Evolutionary conservation across 2,113 vertebrate species (phyloP), one percentile per base, ranked within the genome.

Genomic region (Physeter macrocephalus): DNA sequence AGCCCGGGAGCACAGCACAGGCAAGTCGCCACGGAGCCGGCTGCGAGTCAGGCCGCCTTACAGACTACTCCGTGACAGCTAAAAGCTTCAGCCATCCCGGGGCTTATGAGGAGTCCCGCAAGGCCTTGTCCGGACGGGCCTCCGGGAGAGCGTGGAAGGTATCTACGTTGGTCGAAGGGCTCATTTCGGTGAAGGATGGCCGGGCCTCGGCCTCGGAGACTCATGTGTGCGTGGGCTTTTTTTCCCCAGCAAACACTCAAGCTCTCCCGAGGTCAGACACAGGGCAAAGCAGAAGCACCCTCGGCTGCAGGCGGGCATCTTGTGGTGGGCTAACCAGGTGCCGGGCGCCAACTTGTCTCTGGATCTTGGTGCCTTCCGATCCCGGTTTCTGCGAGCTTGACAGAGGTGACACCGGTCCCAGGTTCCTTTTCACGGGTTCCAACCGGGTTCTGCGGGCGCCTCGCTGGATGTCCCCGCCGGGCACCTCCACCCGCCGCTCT

Each of bases 71-170:
- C 80, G 88, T 97, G 97, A 93, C 95, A 98, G 84, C 94, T 96
- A 95, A 98, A 98, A 87, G 98, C 98, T 97, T 95, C 97, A 95
- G 98, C 98, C 97, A 98, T 98, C 98, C 98, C n/a, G 0, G 9
- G 98, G 98, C 98, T 98, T 98, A 98, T 0, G 29, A 43, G 93
- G 94, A 96, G 98, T 96, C 95, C 97, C 94, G 74, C 17, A 3
- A 95, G 96, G 98, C 95, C 98, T 97, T 85, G 97, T 94, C 20
- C 31, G 98, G 97, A 97, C 27, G 29, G 98, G 91, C 57, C 95
- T 95, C 93, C 75, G 77, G 93, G 97, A 90, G 96, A 93, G 97
- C 97, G 54, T 64, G 97, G 96, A 21, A 97, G 98, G 97, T 98
- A 98, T 99, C 99, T 99, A 98, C 78, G 18, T 97, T 97, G 96